A percentile compares a stretch with the other conserved stretches of the same genome.
Conservation (phyloP, 2,888 invertebrate species). For the Ophonus ardosiacus region DNA sequence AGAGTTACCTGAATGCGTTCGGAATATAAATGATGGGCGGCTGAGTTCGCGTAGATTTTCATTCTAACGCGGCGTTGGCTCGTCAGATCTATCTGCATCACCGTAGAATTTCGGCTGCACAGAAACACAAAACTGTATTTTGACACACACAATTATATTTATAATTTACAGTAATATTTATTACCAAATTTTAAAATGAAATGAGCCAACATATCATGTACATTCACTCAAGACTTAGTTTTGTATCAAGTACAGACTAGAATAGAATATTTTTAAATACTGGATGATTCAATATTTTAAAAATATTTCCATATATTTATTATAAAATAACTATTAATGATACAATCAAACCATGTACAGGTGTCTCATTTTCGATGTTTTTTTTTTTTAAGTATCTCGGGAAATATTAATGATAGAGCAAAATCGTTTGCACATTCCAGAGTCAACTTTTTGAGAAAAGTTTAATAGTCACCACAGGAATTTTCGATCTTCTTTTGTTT, state of each 20-base stretch:
- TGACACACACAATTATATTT: neutral
- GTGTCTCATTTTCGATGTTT: no score
- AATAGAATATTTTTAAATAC: neutral
- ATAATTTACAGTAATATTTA: neutral
- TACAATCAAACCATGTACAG: neutral
- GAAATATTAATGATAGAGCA: no score
- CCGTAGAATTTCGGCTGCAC: conserved; percentile 82
- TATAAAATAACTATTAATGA: neutral
- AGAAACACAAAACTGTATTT: conserved; percentile 67
- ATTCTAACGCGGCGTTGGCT: conserved; percentile 68
- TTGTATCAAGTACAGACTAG: neutral
- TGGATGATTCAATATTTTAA: neutral
- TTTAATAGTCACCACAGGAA: no score
- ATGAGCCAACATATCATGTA: neutral
- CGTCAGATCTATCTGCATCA: conserved; percentile 81
- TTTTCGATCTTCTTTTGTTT: no score
- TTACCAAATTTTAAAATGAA: neutral
- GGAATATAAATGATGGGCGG: conserved; percentile 63
- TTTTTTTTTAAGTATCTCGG: no score
- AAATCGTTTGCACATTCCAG: no score
- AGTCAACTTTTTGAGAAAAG: no score
- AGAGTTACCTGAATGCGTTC: conserved; percentile 59
- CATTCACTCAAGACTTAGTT: neutral
- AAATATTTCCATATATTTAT: neutral
- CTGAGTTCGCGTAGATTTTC: conserved; percentile 46